A percentile compares a stretch with the other conserved stretches of the same genome.
These are phyloP conservation scores for Drosophila anomelani DNA, from an alignment of 2,888 invertebrate species.

Conservation along the genomic window DNA sequence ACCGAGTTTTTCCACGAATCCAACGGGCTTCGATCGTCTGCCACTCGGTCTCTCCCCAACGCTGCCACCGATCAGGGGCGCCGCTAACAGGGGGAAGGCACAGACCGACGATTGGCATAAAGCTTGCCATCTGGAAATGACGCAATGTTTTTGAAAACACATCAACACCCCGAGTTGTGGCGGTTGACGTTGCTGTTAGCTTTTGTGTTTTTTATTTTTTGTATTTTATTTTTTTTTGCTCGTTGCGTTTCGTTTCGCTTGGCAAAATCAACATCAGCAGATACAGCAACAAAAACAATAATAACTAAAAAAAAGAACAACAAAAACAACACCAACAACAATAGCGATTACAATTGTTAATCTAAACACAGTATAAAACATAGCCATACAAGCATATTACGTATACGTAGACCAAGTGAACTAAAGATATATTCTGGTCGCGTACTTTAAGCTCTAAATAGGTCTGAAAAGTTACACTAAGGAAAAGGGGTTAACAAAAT, in stretches of 20 bases:
- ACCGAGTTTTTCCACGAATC: slow-evolving; percentile 64
- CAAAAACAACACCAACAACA: slow-evolving; percentile 37
- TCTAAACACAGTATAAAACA: slow-evolving; percentile 36
- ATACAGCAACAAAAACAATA: slow-evolving; percentile 19
- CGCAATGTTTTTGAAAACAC: slow-evolving; percentile 64
- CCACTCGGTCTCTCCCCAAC: slow-evolving; percentile 16
- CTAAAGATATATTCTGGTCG: slow-evolving; percentile 76
- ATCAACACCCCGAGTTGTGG: slow-evolving; percentile 52
- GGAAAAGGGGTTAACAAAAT: not conserved
- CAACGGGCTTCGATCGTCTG: slow-evolving; percentile 59
- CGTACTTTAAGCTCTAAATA: slow-evolving; percentile 29
- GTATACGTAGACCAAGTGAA: slow-evolving; percentile 38
- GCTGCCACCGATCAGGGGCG: not conserved
- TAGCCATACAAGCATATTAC: slow-evolving; percentile 21
- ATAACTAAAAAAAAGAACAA: not conserved
- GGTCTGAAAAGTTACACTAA: slow-evolving; percentile 14
- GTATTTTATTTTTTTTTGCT: slow-evolving; percentile 62
- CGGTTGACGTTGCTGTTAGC: slow-evolving; percentile 27
- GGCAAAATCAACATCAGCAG: slow-evolving; percentile 55
- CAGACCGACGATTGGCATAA: slow-evolving; percentile 11
- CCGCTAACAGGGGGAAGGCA: not conserved
- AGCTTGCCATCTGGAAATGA: slow-evolving; percentile 54
- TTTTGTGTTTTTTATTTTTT: slow-evolving; percentile 10
- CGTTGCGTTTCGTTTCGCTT: slow-evolving; percentile 70
- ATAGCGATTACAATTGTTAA: slow-evolving; percentile 44